Conservation (phyloP, 2,797 vertebrate genomes). For the Pteronotus mesoamericanus region DNA sequence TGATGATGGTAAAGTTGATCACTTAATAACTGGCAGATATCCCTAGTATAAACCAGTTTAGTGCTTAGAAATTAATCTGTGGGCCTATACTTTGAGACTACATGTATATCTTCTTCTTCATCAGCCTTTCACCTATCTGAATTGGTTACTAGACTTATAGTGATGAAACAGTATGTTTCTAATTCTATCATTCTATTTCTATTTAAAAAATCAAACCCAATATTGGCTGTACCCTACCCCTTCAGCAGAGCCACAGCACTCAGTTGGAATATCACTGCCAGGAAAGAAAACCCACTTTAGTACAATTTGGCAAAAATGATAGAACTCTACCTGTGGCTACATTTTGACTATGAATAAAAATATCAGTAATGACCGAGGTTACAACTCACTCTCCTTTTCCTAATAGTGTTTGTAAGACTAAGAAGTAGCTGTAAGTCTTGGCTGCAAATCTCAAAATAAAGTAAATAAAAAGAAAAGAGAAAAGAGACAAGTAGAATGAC, state of each 20-base stretch:
- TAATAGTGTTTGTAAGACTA: neutral
- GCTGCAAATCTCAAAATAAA: neutral
- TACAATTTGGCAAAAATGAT: neutral
- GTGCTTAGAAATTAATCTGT: too few relatives aligned
- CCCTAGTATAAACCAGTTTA: too few relatives aligned
- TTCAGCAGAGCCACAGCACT: neutral
- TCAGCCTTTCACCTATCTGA: neutral
- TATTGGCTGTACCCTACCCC: too few relatives aligned
- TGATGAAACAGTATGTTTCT: neutral
- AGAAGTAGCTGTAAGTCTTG: neutral
- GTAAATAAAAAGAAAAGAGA: neutral
- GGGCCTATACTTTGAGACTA: neutral
- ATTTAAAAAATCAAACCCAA: neutral
- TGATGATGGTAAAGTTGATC: neutral
- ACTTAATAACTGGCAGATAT: neutral
- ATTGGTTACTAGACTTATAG: neutral
- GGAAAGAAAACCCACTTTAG: neutral
- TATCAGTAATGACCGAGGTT: fast-evolving
- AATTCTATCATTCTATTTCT: neutral
- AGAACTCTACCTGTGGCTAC: neutral
- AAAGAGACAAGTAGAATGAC: neutral
- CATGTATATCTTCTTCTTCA: neutral
- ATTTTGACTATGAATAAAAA: neutral
- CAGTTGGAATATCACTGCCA: neutral
- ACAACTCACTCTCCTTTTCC: neutral